Conservation (phyloP, 2,888 invertebrate genomes). For the Nephrotoma guestfalica region DNA sequence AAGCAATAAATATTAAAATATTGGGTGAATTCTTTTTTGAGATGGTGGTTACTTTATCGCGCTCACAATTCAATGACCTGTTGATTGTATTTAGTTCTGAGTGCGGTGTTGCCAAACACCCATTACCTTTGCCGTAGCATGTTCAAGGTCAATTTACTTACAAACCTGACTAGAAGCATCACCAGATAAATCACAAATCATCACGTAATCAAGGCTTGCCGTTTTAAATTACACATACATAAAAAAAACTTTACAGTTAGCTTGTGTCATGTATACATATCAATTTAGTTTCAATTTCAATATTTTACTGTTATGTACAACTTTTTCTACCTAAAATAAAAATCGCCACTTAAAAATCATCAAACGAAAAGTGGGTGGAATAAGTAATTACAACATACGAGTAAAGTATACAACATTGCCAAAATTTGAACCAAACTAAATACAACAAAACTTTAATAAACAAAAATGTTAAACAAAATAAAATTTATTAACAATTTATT, state of each 20-base stretch:
- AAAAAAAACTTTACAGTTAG: not conserved
- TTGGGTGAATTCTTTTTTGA: not conserved
- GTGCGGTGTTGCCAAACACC: not conserved
- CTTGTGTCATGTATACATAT: not conserved
- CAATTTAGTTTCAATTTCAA: not conserved
- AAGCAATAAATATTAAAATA: too few species aligned
- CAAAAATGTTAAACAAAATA: not conserved
- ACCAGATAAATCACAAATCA: not conserved
- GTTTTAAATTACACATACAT: not conserved
- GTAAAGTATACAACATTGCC: not conserved
- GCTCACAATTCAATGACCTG: not conserved
- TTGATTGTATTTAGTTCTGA: not conserved
- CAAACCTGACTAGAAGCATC: not conserved
- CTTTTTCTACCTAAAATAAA: not conserved
- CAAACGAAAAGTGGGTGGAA: not conserved
- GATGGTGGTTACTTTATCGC: not conserved
- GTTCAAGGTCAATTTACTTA: not conserved
- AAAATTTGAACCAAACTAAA: not conserved
- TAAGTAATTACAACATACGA: not conserved
- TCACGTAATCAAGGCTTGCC: not conserved
- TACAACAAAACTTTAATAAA: not conserved
- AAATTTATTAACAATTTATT: not conserved
- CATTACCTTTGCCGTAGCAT: not conserved
- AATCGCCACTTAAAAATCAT: not conserved
- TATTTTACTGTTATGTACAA: not conserved